A percentile compares a stretch with the other conserved stretches of the same genome.
Conservation (phyloP, 2,113 vertebrate species). For the Indicator maculatus region DNA sequence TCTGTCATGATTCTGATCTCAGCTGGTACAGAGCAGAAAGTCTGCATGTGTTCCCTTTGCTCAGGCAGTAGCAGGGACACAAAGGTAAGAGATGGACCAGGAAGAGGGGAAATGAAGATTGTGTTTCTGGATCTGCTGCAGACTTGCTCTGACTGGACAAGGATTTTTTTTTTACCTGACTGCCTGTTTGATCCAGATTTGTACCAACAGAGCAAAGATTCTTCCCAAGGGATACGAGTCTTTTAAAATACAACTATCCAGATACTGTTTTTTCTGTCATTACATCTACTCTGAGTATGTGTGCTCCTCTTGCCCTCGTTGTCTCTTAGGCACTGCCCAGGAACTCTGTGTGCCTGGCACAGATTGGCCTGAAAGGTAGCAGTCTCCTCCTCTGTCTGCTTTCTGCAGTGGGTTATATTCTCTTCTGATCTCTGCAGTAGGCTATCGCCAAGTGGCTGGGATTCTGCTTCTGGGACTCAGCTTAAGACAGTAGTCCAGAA, state of each 20-base stretch:
- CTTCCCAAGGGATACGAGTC: not conserved
- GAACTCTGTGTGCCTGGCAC: not conserved
- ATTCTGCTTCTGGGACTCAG: accelerated
- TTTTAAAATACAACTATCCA: not conserved
- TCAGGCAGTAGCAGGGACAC: not conserved
- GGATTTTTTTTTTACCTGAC: not conserved
- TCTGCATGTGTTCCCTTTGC: not conserved
- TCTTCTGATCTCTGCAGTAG: not conserved
- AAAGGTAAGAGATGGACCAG: not conserved
- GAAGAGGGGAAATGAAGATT: not conserved
- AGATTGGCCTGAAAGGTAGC: not conserved
- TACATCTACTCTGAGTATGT: accelerated
- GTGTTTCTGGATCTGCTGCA: not conserved
- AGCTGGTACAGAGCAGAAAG: not conserved
- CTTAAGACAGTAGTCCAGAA: not conserved
- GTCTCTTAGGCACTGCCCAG: not conserved
- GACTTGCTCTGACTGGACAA: not conserved
- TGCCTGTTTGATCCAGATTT: not conserved
- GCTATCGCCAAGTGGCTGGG: not conserved
- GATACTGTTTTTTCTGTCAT: not conserved
- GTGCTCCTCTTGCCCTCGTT: not conserved
- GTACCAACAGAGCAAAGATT: not conserved
- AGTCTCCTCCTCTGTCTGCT: not conserved
- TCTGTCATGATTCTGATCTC: not conserved
- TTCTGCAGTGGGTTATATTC: not conserved